phyloP scores from a whole-genome alignment of 2,797 vertebrate genomes.

The Eulemur albifrons region DNA sequence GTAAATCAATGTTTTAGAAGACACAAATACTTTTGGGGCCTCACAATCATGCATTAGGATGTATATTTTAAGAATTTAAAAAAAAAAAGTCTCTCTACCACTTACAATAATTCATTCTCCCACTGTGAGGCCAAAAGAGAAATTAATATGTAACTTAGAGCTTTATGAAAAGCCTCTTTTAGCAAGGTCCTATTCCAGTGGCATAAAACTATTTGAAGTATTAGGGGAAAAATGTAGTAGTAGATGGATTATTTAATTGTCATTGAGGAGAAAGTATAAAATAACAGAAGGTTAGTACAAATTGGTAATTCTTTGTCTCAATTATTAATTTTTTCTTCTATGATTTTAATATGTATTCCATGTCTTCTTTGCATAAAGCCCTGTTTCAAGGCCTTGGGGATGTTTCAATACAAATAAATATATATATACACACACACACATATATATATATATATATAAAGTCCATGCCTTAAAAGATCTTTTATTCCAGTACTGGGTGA shows the following conservation, averaged over 20 bases:
- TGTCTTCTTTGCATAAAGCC: neutral
- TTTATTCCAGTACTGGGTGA: neutral
- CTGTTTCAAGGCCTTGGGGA: neutral
- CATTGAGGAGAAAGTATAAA: neutral
- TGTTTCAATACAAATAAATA: neutral
- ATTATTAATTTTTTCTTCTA: constrained; percentile 34
- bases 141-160: neutral
- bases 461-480: neutral
- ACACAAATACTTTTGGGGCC: neutral
- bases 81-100: neutral
- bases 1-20: neutral
- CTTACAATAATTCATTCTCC: neutral
- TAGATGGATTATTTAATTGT: neutral
- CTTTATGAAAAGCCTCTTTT: neutral
- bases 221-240: neutral
- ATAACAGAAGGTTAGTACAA: neutral
- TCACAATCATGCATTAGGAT: neutral
- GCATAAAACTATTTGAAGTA: neutral
- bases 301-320: neutral
- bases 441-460: neutral
- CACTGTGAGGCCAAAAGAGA: neutral
- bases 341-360: neutral
- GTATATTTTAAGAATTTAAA: neutral
- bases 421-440: neutral
- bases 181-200: neutral